Percentiles rank a stretch among this genome's conserved stretches.
Conservation (phyloP, 1,140 invertebrate genomes). For the Metaphire vulgaris region DNA sequence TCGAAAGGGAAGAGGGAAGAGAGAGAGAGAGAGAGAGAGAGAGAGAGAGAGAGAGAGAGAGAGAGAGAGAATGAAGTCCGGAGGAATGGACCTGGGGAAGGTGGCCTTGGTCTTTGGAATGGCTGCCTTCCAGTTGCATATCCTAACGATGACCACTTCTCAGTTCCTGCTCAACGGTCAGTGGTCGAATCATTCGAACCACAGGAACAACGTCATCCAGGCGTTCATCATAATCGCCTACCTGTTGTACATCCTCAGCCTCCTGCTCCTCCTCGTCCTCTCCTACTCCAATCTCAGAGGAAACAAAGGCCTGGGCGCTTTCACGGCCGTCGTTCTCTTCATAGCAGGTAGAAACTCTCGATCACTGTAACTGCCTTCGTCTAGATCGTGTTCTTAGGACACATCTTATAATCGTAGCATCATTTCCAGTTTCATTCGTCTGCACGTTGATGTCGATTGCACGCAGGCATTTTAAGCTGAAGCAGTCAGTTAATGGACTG, state of each 20-base stretch:
- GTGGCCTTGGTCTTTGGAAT: neutral
- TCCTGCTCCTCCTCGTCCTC: neutral
- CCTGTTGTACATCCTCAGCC: neutral
- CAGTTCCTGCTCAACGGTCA: no score
- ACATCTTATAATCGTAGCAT: no score
- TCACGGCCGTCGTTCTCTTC: neutral
- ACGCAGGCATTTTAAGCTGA: neutral
- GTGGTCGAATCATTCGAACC: no score
- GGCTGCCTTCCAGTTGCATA: neutral
- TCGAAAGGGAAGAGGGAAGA: no score
- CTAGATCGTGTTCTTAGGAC: neutral
- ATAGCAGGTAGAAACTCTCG: neutral
- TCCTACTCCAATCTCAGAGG: neutral
- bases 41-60: neutral
- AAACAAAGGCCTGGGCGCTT: neutral
- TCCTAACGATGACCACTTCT: constrained; percentile 51
- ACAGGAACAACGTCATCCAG: neutral
- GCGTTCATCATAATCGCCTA: neutral
- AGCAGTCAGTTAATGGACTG: neutral
- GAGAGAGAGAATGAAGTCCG: neutral
- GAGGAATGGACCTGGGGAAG: neutral
- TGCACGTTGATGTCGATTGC: no score
- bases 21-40: no score
- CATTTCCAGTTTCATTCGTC: no score
- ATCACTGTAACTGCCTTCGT: neutral